These are phyloP conservation scores for Apodemia duryi DNA, from an alignment of 2,888 invertebrate genomes.

Conservation along the genomic window DNA sequence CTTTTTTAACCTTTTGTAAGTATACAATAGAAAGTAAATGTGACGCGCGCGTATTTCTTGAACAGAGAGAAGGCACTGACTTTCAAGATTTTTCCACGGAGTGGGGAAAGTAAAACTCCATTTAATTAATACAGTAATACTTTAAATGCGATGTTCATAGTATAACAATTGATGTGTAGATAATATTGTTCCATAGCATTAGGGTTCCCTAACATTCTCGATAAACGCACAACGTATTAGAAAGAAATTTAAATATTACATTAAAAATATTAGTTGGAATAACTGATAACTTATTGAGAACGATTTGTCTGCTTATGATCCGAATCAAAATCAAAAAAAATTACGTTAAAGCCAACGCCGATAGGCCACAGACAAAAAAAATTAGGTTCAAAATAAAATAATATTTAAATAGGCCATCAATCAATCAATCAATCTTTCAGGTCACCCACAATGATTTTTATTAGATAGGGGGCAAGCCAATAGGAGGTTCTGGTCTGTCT, in stretches of 20 bases:
- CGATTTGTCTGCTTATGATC: too few relatives aligned
- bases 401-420: too few relatives aligned
- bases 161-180: conserved; percentile 22
- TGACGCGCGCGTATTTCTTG: conserved; percentile 33
- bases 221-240: not conserved
- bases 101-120: conserved; percentile 64
- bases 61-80: conserved; percentile 43
- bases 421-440: too few relatives aligned
- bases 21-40: conserved; percentile 15
- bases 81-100: conserved; percentile 65
- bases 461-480: too few relatives aligned
- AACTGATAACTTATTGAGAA: too few relatives aligned
- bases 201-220: conserved; percentile 1
- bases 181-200: conserved; percentile 19
- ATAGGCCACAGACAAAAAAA: too few relatives aligned
- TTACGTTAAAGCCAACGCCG: too few relatives aligned
- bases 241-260: not conserved
- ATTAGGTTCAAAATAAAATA: too few relatives aligned
- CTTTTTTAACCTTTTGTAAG: conserved; percentile 11
- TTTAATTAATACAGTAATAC: conserved; percentile 47
- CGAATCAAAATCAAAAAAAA: too few relatives aligned
- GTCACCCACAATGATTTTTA: too few relatives aligned
- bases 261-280: too few relatives aligned
- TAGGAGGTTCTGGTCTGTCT: too few relatives aligned
- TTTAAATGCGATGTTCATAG: conserved; percentile 22